Conservation (phyloP, 2,113 vertebrate species). For the Centropristis striata region DNA sequence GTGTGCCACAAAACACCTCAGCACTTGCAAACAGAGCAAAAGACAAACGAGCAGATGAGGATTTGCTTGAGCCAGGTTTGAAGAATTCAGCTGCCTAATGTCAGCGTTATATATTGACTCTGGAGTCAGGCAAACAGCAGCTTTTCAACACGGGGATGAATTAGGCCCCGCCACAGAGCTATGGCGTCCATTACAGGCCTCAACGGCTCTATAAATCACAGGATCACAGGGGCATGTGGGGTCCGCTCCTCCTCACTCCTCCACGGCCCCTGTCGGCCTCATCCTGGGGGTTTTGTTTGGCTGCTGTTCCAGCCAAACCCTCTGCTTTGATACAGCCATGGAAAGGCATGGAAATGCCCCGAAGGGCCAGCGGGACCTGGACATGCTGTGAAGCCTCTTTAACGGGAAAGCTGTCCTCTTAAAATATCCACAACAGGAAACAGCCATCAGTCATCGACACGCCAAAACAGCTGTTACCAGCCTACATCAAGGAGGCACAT, state of each 20-base stretch:
- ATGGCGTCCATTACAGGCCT: constrained; percentile 76
- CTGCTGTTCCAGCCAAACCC: constrained; percentile 73
- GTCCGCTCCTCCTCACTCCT: constrained; percentile 70
- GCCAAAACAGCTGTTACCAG: constrained; percentile 90
- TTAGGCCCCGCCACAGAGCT: constrained; percentile 68
- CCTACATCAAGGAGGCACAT: constrained; percentile 90
- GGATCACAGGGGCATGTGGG: constrained; percentile 71
- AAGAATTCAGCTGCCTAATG: constrained; percentile 71
- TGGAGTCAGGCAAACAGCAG: constrained; percentile 73
- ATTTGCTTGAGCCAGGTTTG: constrained; percentile 65
- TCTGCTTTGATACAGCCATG: constrained; percentile 73
- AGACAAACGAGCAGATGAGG: constrained; percentile 73
- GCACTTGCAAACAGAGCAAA: constrained; percentile 61
- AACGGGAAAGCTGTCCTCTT: constrained; percentile 86
- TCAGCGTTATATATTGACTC: constrained; percentile 76
- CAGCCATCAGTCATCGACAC: constrained; percentile 88
- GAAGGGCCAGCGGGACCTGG: constrained; percentile 71
- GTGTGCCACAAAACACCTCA: constrained; percentile 56
- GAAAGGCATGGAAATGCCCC: constrained; percentile 79
- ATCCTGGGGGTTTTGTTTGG: constrained; percentile 74
- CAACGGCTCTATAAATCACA: constrained; percentile 79
- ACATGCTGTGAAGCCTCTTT: constrained; percentile 82
- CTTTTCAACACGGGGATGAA: constrained; percentile 79
- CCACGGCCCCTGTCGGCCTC: constrained; percentile 54
- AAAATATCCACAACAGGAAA: constrained; percentile 92